phyloP scores from a whole-genome alignment of 2,797 vertebrate genomes.

The Chlorospingus semifuscus region DNA sequence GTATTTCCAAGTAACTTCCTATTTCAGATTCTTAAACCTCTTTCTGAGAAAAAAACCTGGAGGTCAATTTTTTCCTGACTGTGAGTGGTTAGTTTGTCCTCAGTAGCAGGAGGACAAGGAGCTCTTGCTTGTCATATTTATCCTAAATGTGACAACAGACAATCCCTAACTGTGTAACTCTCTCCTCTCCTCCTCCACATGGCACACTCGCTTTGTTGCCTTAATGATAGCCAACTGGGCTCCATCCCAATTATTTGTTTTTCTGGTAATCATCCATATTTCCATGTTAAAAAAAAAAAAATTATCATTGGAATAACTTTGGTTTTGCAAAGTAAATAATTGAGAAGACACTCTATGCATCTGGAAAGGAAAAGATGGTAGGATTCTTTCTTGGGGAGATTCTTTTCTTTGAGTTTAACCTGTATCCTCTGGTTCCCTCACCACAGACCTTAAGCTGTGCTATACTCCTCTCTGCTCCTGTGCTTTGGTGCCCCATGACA shows the following conservation, averaged over 20 bases:
- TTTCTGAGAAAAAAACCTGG: neutral
- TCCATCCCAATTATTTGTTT: conserved; percentile 46
- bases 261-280: conserved; percentile 56
- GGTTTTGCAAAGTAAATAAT: conserved; percentile 36
- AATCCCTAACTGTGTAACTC: conserved; percentile 16
- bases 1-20: neutral
- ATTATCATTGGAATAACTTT: neutral
- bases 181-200: conserved; percentile 12
- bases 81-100: conserved; percentile 4
- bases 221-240: conserved; percentile 36
- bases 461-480: neutral
- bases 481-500: neutral
- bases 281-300: neutral
- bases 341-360: neutral
- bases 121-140: conserved; percentile 44
- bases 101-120: neutral
- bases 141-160: conserved; percentile 39
- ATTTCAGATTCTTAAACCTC: neutral
- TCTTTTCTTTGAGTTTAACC: neutral
- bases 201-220: conserved; percentile 8
- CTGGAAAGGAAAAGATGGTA: neutral
- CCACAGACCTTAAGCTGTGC: neutral
- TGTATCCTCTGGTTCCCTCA: neutral
- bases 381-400: neutral
- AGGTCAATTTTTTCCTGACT: neutral